Evolutionary conservation across 2,797 vertebrate species (phyloP).

Genomic region (Squalus acanthias): DNA sequence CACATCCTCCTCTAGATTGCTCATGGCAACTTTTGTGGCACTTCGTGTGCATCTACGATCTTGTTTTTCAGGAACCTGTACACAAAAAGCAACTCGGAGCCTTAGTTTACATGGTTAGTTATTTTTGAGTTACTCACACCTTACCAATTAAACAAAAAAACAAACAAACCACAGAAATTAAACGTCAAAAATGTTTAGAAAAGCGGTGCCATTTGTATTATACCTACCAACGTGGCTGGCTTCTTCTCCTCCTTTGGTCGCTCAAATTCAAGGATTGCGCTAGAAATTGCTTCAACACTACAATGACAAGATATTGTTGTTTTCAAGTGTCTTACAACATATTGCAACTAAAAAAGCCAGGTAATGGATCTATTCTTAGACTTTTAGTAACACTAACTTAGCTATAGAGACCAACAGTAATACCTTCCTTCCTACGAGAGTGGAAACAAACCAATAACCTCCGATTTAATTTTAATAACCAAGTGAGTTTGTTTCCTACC

Average conservation of each 20-base stretch:
- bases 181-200: neutral
- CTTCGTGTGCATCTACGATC: slow-evolving; percentile 39
- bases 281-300: neutral
- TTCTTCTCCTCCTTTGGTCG: neutral
- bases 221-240: neutral
- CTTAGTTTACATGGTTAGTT: slow-evolving; percentile 44
- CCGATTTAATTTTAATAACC: neutral
- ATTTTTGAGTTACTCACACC: neutral
- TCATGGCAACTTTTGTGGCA: neutral
- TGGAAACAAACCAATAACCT: neutral
- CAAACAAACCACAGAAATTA: neutral
- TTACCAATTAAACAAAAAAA: neutral
- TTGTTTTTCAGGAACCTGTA: slow-evolving; percentile 44
- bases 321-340: neutral
- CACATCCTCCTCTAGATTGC: neutral
- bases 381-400: neutral
- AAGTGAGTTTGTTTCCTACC: too few relatives aligned
- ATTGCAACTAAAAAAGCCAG: neutral
- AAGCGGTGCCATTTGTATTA: neutral
- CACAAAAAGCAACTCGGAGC: slow-evolving; percentile 54
- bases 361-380: neutral
- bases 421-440: neutral
- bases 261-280: neutral
- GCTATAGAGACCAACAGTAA: neutral
- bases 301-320: neutral